Conservation (phyloP, 2,888 invertebrate genomes). For the Temnothorax ravouxi region DNA sequence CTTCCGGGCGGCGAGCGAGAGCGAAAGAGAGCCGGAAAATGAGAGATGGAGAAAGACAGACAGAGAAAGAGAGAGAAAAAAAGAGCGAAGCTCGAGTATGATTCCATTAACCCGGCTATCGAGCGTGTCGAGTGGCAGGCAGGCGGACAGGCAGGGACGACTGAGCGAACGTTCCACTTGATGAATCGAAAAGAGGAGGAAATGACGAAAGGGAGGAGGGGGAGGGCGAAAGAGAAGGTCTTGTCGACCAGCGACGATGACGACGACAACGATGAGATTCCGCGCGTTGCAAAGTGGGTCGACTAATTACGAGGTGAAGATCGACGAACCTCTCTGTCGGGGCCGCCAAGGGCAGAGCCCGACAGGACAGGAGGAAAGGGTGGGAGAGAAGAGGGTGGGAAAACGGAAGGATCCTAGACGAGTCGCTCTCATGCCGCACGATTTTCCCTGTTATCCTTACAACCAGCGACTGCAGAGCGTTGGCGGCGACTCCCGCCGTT, state of each 20-base stretch:
- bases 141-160: conserved; percentile 21
- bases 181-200: conserved; percentile 57
- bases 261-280: conserved; percentile 57
- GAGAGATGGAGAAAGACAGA: not conserved
- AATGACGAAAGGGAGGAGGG: conserved; percentile 13
- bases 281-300: conserved; percentile 69
- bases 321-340: conserved; percentile 71
- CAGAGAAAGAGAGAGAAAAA: conserved; percentile 16
- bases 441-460: conserved; percentile 38
- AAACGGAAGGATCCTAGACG: conserved; percentile 35
- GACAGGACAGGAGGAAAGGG: conserved; percentile 1
- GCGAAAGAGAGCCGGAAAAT: not conserved
- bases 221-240: conserved; percentile 30
- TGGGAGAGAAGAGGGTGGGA: conserved; percentile 25
- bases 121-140: conserved; percentile 49
- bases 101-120: conserved; percentile 64
- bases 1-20: conserved; percentile 15
- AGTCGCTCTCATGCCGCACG: conserved; percentile 45
- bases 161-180: conserved; percentile 60
- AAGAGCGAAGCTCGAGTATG: conserved; percentile 45
- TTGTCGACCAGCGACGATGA: conserved; percentile 24
- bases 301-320: conserved; percentile 72
- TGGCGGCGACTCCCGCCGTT: too few relatives aligned
- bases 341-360: conserved; percentile 37
- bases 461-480: conserved; percentile 30